Evolutionary conservation across 2,113 vertebrate species (phyloP), one percentile per base, ranked within the genome.

Genomic region (Ptilonorhynchus violaceus): DNA sequence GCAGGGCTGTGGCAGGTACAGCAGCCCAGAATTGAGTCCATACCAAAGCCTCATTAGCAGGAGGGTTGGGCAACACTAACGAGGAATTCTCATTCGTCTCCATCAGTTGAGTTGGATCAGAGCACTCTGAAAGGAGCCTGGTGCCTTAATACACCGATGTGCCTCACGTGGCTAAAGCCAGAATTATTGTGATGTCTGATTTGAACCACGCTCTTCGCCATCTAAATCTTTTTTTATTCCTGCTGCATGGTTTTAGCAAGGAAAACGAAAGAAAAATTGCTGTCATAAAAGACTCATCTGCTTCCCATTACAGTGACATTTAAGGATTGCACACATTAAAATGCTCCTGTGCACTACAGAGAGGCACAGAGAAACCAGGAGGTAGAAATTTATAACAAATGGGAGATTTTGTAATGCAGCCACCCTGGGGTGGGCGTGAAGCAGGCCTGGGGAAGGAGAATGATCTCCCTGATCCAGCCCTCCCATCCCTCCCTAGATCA

Each of bases 261-360:
- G 64, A 75, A 89, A 39, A 15, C 0, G 18, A 90, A 68, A 72
- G 83, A 96, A 88, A 81, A 92, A 77, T 88, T 58, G 39, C 83
- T 91, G 47, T 80, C 85, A 44, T 91, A 85, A 90, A 90, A 30
- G 35, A 70, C 85, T 93, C 91, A 60, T 73, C 77, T 80, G 89
- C 88, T 92, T 85, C 92, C 88, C 49, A 20, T 80, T 78, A 39
- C 5, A 9, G 73, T 89, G 72, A 52, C 84, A 88, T 92, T 76
- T 76, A 76, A 88, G 92, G 85, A 44, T 84, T 88, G 68, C 88
- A 56, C 62, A 27, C 41, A 56, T 82, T 93, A 77, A 90, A 77
- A 55, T 21, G 15, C 72, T 96, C 56, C 95, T 86, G n/a, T 58
- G 79, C 5, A 12, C 56, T 47, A 35, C 67, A 42, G 81, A 75